These are phyloP conservation scores for Mesembrinibis cayennensis DNA, from an alignment of 2,113 vertebrate species.

Conservation along the genomic window DNA sequence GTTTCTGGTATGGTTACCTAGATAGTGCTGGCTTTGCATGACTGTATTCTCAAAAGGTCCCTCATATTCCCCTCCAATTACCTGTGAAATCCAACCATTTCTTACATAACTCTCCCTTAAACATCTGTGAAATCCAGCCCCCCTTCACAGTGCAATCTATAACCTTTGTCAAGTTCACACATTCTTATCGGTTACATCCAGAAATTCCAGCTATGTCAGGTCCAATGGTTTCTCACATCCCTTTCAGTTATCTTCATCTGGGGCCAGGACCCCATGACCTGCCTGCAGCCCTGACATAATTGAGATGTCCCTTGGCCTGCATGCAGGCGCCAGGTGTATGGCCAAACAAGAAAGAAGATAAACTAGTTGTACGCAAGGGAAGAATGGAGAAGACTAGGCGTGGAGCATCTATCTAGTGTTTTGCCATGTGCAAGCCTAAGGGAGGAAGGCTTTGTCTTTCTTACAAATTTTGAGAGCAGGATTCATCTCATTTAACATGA, in stretches of 20 bases:
- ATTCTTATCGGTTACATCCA: neutral
- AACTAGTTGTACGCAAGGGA: neutral
- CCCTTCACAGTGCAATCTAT: neutral
- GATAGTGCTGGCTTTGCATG: neutral
- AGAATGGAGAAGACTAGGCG: neutral
- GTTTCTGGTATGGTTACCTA: neutral
- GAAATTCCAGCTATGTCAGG: neutral
- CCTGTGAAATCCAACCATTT: neutral
- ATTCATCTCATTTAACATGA: neutral
- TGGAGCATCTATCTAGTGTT: neutral
- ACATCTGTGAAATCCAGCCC: neutral
- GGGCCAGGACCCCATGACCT: neutral
- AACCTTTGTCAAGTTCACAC: neutral
- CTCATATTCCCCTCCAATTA: neutral
- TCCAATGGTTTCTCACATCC: neutral
- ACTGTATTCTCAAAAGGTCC: neutral
- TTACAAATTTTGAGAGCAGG: neutral
- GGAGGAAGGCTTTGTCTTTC: neutral
- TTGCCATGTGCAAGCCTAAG: neutral
- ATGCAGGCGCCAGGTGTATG: neutral
- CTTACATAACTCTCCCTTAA: neutral
- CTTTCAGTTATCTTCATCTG: neutral
- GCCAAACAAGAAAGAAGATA: neutral
- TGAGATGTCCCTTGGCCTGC: neutral
- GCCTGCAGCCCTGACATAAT: neutral